Base-by-base conservation (phyloP, 2,113 vertebrate genomes). In the Eupsittula cactorum region DNA sequence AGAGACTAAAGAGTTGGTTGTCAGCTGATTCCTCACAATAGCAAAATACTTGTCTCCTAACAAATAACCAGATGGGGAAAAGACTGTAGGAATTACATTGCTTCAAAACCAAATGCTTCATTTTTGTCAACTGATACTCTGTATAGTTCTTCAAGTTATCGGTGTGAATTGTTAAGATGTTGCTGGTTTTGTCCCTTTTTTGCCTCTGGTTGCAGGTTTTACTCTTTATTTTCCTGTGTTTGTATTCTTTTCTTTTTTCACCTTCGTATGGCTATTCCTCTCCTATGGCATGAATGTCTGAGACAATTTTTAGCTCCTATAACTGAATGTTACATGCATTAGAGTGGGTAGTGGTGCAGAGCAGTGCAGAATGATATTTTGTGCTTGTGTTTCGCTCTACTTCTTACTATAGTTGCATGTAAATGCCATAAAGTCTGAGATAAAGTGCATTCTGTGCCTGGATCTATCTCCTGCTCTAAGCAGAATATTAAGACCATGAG, bases 141-240 rank as follows among this genome's bases (percentile, higher is more conserved):
- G 16, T 46, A 35, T 28, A 80, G 21, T 62, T 86, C 13, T 23
- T 78, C 28, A 67, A 9, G 8, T 79, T 60, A 37, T 20, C 33
- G 67, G 46, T 77, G 64, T 67, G 73, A 94, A 86, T 57, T 5
- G 2, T 82, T 47, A 41, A 65, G 21, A 37, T 82, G 41, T 62
- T 91, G 46, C 57, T 82, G 13, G 90, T 91, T 90, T 71, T 90
- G 82, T 90, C 49, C 53, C 33, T 55, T 70, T 88, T 79, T 90
- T 80, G 35, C 52, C 47, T 87, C 27, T 87, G 4, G 21, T 82
- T 91, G 42, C 25, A 42, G 2, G 59, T 87, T 71, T 80, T 84
- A 35, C 13, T 42, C 25, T 55, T 63, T 64, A 47, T 64, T 81
- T 37, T 89, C 37, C 47, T 46, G 27, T 73, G 23, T 10, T 69